Base-by-base conservation (phyloP, 2,797 vertebrate genomes). In the Pagetopsis macropterus region DNA sequence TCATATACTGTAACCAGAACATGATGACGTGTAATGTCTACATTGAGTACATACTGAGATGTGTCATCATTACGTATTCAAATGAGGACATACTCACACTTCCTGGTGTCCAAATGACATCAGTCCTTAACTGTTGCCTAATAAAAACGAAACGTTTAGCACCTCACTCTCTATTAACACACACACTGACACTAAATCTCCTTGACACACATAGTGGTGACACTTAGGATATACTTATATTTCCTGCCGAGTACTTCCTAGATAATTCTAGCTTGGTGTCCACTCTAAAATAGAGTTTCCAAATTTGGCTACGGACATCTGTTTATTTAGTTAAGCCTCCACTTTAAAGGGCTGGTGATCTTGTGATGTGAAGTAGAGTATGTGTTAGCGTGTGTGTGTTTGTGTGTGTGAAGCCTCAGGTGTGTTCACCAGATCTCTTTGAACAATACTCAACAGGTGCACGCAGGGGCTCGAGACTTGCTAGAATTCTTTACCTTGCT, bases 401-500 rank as follows among this genome's bases (percentile, higher is more conserved):
- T 3, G 23, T 16, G 13, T 41, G 3, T 37, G 45, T 19, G 17
- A n/a, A 48, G 63, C 51, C 23, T 54, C 14, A 31, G 58, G 67
- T 46, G 61, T 68, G 56, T 64, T 78, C 70, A 49, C 54, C 64
- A 78, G 16, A 66, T 64, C 60, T 75, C 70, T 76, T 79, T 87
- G 71, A 78, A 59, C 69, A 88, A 75, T 21, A 62, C 56, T 76
- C 58, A 70, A 88, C 91, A 92, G 87, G 81, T 92, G 89, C 55
- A 40, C 19, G n/a, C 49, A 23, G 70, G 43, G 55, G 57, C 51
- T 59, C 3, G 1, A 52, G 52, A 40, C n/a, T 37, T 50, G 33
- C 64, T 62, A 59, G 11, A 40, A 37, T 41, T 65, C 58, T 58
- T 88, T 33, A 37, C 45, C 73, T 70, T 65, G 63, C 70, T 81